phyloP scores from a whole-genome alignment of 2,797 vertebrate genomes.

The Gymnocypris eckloni region DNA sequence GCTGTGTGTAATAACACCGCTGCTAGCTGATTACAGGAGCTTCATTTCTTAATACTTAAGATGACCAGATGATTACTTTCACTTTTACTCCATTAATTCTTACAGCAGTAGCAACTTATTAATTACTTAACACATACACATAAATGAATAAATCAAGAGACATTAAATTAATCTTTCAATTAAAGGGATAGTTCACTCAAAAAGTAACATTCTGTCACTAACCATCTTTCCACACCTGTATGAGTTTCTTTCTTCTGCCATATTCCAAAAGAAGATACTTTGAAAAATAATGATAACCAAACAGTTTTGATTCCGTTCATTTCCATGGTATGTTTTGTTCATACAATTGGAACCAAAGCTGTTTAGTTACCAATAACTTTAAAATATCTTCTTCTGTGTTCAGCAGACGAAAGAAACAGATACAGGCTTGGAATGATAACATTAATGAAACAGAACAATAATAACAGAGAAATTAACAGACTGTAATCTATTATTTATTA shows the following conservation, averaged over 20 bases:
- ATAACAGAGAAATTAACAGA: too few relatives aligned
- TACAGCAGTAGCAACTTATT: background rate
- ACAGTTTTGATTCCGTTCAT: conserved; percentile 6
- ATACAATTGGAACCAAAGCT: background rate
- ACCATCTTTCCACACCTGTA: background rate
- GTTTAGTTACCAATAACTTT: too few relatives aligned
- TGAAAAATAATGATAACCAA: background rate
- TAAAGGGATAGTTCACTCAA: background rate
- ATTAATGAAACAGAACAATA: too few relatives aligned
- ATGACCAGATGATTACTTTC: background rate
- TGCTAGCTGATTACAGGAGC: background rate
- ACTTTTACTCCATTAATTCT: background rate
- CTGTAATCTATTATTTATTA: too few relatives aligned
- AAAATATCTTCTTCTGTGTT: too few relatives aligned
- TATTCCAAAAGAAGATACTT: background rate
- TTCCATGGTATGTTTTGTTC: background rate
- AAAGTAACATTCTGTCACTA: background rate
- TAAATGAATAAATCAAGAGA: background rate
- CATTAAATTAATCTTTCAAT: background rate
- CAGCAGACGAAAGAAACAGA: too few relatives aligned
- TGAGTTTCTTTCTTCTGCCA: background rate
- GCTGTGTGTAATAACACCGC: conserved; percentile 1
- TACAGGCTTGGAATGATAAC: too few relatives aligned
- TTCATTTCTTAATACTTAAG: background rate
- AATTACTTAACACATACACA: background rate